Evolutionary conservation across 2,113 vertebrate species (phyloP).

Genomic region (Sander vitreus): DNA sequence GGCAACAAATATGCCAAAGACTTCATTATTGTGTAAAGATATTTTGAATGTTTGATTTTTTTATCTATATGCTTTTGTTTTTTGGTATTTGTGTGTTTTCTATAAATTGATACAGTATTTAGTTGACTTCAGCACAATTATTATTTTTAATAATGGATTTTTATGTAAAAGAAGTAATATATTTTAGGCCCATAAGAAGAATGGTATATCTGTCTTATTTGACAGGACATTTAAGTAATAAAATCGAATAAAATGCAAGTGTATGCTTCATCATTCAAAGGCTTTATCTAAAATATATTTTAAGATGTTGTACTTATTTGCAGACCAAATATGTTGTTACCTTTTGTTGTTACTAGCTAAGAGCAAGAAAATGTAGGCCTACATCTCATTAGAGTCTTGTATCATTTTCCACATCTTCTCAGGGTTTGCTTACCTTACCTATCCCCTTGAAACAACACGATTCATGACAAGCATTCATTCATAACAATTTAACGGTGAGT

Average conservation of each 20-base stretch:
- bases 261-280: slow-evolving; percentile 26
- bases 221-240: slow-evolving; percentile 46
- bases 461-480: too few relatives aligned
- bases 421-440: neutral
- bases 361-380: neutral
- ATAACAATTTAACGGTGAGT: neutral
- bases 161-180: slow-evolving; percentile 79
- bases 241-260: slow-evolving; percentile 23
- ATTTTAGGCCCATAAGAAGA: slow-evolving; percentile 68
- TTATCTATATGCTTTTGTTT: slow-evolving; percentile 30
- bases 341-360: neutral
- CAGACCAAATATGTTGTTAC: neutral
- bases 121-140: slow-evolving; percentile 35
- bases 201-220: slow-evolving; percentile 36
- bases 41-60: neutral
- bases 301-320: neutral
- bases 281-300: neutral
- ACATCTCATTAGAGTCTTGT: too few relatives aligned
- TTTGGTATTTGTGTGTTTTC: slow-evolving; percentile 59
- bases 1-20: slow-evolving; percentile 55
- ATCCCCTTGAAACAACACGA: neutral
- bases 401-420: neutral
- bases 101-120: slow-evolving; percentile 59
- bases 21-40: slow-evolving; percentile 36
- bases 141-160: slow-evolving; percentile 73